These are phyloP conservation scores for Amphimallon solstitiale DNA, from an alignment of 2,888 invertebrate species.

Conservation along the genomic window DNA sequence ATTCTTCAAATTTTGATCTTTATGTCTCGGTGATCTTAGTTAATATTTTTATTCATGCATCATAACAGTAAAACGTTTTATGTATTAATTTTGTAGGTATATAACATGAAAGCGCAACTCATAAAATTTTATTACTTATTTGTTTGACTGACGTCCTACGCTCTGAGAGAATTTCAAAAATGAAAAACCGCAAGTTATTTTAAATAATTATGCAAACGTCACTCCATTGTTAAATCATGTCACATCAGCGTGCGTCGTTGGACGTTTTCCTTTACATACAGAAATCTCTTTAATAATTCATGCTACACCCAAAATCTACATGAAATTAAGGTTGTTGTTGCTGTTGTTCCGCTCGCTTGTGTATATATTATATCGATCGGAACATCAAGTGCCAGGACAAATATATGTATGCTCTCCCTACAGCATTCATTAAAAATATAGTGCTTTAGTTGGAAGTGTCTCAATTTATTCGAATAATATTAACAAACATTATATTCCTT, in stretches of 20 bases:
- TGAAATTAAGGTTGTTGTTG: conserved; percentile 35
- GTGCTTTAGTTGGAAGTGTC: background rate
- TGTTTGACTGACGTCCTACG: background rate
- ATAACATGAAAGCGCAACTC: conserved; percentile 3
- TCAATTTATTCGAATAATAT: too few species aligned
- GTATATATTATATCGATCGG: conserved; percentile 27
- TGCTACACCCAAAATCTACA: conserved; percentile 36
- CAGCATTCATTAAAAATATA: background rate
- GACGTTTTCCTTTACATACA: conserved; percentile 20
- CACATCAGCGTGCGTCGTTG: conserved; percentile 26
- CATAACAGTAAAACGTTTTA: background rate
- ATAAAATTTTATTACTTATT: conserved; percentile 4
- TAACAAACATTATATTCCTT: too few species aligned
- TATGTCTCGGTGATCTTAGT: too few species aligned
- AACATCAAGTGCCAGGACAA: conserved; percentile 20
- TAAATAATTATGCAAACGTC: conserved; percentile 33
- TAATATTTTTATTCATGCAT: too few species aligned
- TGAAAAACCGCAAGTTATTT: conserved; percentile 13
- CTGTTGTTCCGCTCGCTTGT: conserved; percentile 23
- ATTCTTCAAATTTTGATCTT: too few species aligned
- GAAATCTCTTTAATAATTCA: conserved; percentile 35
- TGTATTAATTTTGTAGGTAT: background rate
- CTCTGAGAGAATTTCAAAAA: conserved; percentile 18
- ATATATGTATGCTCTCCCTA: background rate
- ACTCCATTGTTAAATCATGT: conserved; percentile 32